Evolutionary conservation across 2,113 vertebrate species (phyloP).

Genomic region (Struthio camelus): DNA sequence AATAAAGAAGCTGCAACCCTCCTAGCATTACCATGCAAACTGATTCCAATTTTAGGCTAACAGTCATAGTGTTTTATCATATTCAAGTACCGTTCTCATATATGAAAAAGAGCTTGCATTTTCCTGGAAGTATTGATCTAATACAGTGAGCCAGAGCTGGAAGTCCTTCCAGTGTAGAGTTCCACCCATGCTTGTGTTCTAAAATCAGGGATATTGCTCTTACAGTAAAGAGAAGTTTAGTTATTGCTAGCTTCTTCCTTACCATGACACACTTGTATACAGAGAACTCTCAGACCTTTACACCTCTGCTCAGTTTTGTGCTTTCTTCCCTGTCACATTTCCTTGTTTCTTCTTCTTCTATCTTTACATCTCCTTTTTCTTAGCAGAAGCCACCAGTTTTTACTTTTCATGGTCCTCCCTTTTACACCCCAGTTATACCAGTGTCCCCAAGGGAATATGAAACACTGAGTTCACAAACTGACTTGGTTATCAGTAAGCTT

Average conservation of each 20-base stretch:
- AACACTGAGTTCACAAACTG: neutral
- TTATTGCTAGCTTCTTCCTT: neutral
- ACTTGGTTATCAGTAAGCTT: neutral
- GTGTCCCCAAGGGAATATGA: neutral
- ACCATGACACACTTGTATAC: neutral
- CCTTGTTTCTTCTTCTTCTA: neutral
- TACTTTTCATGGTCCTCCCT: neutral
- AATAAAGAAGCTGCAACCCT: conserved; percentile 25
- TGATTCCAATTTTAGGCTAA: conserved; percentile 3
- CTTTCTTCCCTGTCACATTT: neutral
- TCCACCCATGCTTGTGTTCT: neutral
- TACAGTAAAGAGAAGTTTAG: neutral
- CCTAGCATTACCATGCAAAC: conserved; percentile 23
- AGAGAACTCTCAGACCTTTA: neutral
- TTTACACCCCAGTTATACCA: neutral
- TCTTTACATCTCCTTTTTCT: neutral
- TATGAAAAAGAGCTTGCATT: neutral
- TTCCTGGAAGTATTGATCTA: neutral
- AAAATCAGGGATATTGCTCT: neutral
- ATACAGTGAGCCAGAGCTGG: neutral
- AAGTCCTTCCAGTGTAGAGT: neutral
- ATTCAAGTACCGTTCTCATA: conserved; percentile 10
- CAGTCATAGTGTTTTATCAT: conserved; percentile 10
- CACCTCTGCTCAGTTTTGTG: neutral
- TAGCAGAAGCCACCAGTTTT: neutral